Conservation (phyloP, 2,888 invertebrate genomes). For the Microdon myrmicae region DNA sequence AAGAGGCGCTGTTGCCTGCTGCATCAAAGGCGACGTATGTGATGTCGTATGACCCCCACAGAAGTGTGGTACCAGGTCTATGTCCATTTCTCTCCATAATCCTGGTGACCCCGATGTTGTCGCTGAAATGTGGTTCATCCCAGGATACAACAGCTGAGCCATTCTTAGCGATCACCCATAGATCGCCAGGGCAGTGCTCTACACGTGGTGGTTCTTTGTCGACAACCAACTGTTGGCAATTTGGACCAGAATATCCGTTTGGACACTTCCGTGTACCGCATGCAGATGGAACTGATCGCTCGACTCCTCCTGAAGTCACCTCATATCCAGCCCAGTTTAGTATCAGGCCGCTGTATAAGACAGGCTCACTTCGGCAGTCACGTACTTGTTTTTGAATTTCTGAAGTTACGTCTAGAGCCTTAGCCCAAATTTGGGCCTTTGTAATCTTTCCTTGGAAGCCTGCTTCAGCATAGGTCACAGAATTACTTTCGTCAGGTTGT, state of each 20-base stretch:
- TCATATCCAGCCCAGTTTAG: constrained; percentile 96
- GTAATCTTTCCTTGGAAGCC: constrained; percentile 97
- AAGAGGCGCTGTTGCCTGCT: constrained; percentile 90
- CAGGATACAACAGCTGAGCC: constrained; percentile 90
- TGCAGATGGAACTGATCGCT: constrained; percentile 88
- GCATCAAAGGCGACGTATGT: constrained; percentile 94
- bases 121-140: constrained; percentile 92
- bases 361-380: constrained; percentile 91
- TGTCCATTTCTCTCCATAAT: constrained; percentile 88
- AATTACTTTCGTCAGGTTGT: constrained; percentile 74
- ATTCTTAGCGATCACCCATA: constrained; percentile 93
- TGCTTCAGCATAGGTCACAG: constrained; percentile 76
- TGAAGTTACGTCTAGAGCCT: constrained; percentile 88
- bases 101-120: constrained; percentile 84
- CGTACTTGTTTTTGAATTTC: constrained; percentile 94
- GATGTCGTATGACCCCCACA: constrained; percentile 93
- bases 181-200: constrained; percentile 91
- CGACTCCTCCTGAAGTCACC: constrained; percentile 87
- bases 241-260: constrained; percentile 84
- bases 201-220: constrained; percentile 88
- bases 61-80: constrained; percentile 84
- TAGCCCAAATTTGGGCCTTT: constrained; percentile 93
- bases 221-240: constrained; percentile 84
- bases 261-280: constrained; percentile 92
- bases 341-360: constrained; percentile 84